phyloP scores from a whole-genome alignment of 2,797 vertebrate species.

The Argya squamiceps region DNA sequence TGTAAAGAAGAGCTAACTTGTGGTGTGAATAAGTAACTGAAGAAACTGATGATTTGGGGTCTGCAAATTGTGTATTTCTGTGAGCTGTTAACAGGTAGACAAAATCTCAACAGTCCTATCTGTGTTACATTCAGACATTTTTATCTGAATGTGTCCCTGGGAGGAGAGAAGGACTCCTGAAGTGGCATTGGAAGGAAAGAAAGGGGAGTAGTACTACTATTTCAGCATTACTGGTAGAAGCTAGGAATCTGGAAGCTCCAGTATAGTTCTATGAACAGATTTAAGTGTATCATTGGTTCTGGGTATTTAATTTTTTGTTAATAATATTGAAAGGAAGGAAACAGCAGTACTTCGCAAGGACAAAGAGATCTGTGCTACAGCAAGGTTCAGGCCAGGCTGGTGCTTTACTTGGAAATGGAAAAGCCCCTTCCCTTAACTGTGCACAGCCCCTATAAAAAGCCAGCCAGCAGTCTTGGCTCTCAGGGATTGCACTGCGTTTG shows the following conservation, averaged over 20 bases:
- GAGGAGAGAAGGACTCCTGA: neutral
- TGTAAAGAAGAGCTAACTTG: neutral
- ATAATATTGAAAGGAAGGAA: neutral
- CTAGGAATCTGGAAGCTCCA: neutral
- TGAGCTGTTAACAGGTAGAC: neutral
- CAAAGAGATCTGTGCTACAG: neutral
- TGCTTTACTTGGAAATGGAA: neutral
- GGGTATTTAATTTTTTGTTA: neutral
- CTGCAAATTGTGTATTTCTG: neutral
- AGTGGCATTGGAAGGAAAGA: neutral
- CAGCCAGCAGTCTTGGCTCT: neutral
- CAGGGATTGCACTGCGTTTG: neutral
- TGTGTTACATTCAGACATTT: neutral
- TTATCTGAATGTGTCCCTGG: neutral
- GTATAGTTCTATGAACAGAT: neutral
- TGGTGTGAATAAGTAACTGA: neutral
- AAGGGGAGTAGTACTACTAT: neutral
- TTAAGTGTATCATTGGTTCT: neutral
- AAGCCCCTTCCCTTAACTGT: neutral
- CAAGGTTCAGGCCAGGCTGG: neutral
- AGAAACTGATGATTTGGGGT: neutral
- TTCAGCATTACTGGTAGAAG: neutral
- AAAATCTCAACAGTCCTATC: neutral
- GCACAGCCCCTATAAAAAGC: neutral
- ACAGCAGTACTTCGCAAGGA: neutral